Evolutionary conservation across 2,797 vertebrate species (phyloP), one percentile per base, ranked within the genome.

Genomic region (Urophycis tenuis): DNA sequence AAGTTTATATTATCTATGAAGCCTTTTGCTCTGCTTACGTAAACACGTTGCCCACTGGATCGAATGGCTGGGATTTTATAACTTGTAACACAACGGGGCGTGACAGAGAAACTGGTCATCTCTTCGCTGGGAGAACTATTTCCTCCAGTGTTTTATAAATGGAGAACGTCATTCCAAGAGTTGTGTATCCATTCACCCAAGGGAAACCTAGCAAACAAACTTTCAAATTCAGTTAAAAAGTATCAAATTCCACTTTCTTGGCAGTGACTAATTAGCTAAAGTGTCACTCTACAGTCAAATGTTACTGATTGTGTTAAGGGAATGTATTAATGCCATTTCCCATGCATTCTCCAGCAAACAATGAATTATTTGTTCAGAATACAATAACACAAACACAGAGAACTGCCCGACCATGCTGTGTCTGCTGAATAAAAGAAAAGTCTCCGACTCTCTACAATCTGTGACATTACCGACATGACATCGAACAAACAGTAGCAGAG

Each of bases 1-100:
- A 73, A 31, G 79, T 87, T 75, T 77, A 77, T 87, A 79, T 75
- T 75, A 81, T 83, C 84, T 77, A 81, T 69, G 76, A 87, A 79
- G 81, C 80, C 78, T 83, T 78, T 86, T 80, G 81, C 74, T 64
- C 72, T 76, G 75, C 72, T 74, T 67, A 67, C 60, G 25, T 67
- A 3, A 29, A 67, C 12, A 67, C 60, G 15, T 67, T 67, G n/a
- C 25, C 60, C n/a, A 67, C 9, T 29, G 10, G 25, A 30, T 64
- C n/a, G 25, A 64, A 64, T 64, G 25, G 60, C 60, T 67, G 60
- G 60, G 60, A 67, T 67, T 67, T 29, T 30, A 10, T 67, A 67
- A 67, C 60, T 67, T 67, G 60, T 67, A 67, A 67, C 2, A n/a
- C 53, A 17, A 60, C 22, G n/a, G 60, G 60, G 60, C n/a, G n/a